Percentiles rank a stretch among this genome's conserved stretches.
phyloP scores from a whole-genome alignment of 1,140 invertebrate genomes.

The Zophobas morio region DNA sequence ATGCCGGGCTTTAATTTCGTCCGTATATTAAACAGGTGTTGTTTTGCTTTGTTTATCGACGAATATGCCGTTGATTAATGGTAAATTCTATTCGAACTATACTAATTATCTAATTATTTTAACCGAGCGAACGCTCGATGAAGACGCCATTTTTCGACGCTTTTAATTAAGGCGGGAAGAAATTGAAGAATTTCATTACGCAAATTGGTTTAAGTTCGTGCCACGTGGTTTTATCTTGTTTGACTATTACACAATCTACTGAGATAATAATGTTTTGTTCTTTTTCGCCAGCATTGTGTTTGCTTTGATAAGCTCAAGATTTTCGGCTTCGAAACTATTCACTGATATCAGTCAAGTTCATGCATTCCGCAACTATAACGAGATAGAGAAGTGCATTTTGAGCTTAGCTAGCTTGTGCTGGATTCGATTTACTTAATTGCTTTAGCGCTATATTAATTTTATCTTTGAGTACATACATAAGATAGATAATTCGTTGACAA shows the following conservation, averaged over 20 bases:
- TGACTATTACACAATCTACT: slow-evolving; percentile 15
- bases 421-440: slow-evolving; percentile 1
- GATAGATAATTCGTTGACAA: slow-evolving; percentile 31
- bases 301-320: slow-evolving; percentile 20
- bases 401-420: no score
- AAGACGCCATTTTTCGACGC: not conserved
- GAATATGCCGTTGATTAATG: slow-evolving; percentile 42
- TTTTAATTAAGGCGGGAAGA: not conserved
- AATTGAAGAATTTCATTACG: slow-evolving; percentile 14
- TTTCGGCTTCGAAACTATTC: not conserved
- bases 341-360: slow-evolving; percentile 20
- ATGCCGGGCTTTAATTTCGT: slow-evolving; percentile 59
- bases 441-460: slow-evolving; percentile 31
- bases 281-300: slow-evolving; percentile 20
- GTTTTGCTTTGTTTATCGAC: slow-evolving; percentile 60
- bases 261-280: slow-evolving; percentile 15
- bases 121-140: not conserved
- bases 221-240: slow-evolving; percentile 24
- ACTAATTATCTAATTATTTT: slow-evolving; percentile 39
- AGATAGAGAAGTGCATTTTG: no score
- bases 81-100: slow-evolving; percentile 17
- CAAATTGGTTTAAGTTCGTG: slow-evolving; percentile 10
- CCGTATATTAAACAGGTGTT: slow-evolving; percentile 60
- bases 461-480: slow-evolving; percentile 33
- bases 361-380: not conserved